phyloP scores from a whole-genome alignment of 30 jellyfish, hydroid and myxozoan species.

The Hydractinia symbiolongicarpus region DNA sequence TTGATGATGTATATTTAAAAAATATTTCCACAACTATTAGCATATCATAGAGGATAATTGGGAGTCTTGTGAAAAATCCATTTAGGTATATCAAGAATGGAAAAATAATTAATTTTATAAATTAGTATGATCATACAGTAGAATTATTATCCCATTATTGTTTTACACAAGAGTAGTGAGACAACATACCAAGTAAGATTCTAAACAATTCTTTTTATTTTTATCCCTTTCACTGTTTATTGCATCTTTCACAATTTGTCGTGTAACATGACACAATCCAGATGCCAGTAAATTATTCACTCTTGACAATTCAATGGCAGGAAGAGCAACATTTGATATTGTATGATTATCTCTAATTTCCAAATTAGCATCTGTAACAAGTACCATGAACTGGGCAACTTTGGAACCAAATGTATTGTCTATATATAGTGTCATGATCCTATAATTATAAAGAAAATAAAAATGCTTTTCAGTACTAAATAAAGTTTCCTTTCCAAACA shows the following conservation, averaged over 20 bases:
- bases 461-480: too few relatives aligned
- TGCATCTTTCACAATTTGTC: conserved; percentile 22
- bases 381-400: conserved; percentile 22
- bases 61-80: neutral
- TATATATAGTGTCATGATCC: conserved; percentile 15
- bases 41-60: too few relatives aligned
- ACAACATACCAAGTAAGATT: too few relatives aligned
- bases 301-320: neutral
- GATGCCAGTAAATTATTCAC: neutral
- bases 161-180: too few relatives aligned
- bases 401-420: neutral
- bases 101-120: neutral
- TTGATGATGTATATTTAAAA: too few relatives aligned
- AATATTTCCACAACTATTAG: too few relatives aligned
- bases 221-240: neutral
- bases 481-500: too few relatives aligned
- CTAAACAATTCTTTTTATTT: too few relatives aligned
- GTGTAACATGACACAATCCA: conserved; percentile 25
- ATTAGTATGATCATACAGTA: too few relatives aligned
- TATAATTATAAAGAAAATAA: too few relatives aligned
- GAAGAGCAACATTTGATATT: neutral
- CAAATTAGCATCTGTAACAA: neutral
- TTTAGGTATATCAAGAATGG: neutral
- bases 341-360: too few relatives aligned
- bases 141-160: too few relatives aligned